These are phyloP conservation scores for Nymphicus hollandicus DNA, from an alignment of 2,113 vertebrate genomes.

Conservation along the genomic window DNA sequence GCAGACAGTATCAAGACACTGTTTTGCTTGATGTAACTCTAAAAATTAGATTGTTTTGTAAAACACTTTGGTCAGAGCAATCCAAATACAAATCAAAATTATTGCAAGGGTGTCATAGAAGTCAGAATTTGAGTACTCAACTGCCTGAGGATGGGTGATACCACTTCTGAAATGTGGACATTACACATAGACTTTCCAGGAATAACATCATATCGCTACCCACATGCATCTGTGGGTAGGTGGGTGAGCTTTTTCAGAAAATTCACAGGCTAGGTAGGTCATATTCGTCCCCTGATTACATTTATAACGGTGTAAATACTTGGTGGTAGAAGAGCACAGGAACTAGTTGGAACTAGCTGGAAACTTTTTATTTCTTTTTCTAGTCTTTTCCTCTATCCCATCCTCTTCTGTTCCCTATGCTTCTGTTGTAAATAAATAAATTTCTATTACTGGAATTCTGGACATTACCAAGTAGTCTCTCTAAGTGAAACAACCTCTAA, in stretches of 20 bases:
- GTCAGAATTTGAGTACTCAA: background rate
- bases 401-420: background rate
- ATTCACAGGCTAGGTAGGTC: background rate
- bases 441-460: background rate
- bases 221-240: background rate
- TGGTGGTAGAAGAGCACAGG: background rate
- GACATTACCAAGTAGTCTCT: background rate
- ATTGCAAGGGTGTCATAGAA: background rate
- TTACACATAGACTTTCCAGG: background rate
- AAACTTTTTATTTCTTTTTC: background rate
- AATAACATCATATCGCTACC: background rate
- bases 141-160: background rate
- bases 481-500: background rate
- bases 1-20: background rate
- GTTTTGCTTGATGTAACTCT: background rate
- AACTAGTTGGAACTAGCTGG: background rate
- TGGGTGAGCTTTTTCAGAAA: background rate
- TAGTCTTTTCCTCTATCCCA: background rate
- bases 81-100: background rate
- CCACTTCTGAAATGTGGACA: background rate
- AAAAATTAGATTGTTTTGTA: background rate
- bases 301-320: background rate
- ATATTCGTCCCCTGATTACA: background rate
- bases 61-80: background rate
- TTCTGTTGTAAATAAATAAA: background rate